These are phyloP conservation scores for Panorpa germanica DNA, from an alignment of 2,888 invertebrate species.

Conservation along the genomic window DNA sequence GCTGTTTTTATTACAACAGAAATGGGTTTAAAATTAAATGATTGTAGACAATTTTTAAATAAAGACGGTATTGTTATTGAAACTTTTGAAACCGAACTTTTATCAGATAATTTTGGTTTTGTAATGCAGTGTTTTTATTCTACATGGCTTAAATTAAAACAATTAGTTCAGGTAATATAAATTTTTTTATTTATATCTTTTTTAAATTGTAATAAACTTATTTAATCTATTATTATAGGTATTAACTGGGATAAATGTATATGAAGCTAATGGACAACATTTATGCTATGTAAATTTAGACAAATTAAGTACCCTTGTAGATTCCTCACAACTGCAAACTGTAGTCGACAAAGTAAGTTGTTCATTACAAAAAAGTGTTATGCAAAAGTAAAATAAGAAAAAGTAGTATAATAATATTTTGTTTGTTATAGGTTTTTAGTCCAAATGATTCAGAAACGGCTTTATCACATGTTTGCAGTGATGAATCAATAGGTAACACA, in stretches of 20 bases:
- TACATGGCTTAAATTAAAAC: slow-evolving; percentile 13
- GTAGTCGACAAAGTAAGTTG: slow-evolving; percentile 31
- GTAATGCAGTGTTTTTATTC: slow-evolving; percentile 26
- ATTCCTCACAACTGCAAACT: slow-evolving; percentile 31
- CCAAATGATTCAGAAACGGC: slow-evolving; percentile 27
- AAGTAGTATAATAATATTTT: not conserved
- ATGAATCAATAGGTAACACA: slow-evolving; percentile 26
- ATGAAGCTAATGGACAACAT: slow-evolving; percentile 19
- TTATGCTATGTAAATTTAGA: slow-evolving; percentile 21
- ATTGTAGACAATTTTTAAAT: slow-evolving; percentile 14
- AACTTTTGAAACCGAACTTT: slow-evolving; percentile 26
- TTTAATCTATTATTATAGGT: too few relatives aligned
- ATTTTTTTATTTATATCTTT: too few relatives aligned
- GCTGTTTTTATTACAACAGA: slow-evolving; percentile 18
- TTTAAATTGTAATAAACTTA: too few relatives aligned
- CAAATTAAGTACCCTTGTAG: slow-evolving; percentile 24
- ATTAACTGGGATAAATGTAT: slow-evolving; percentile 4
- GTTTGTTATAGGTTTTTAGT: slow-evolving; percentile 7
- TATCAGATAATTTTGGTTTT: slow-evolving; percentile 31
- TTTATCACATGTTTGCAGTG: slow-evolving; percentile 23
- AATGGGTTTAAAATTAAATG: slow-evolving; percentile 14
- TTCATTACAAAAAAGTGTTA: not conserved
- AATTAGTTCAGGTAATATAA: too few relatives aligned
- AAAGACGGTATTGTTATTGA: slow-evolving; percentile 21
- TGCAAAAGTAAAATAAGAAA: not conserved